A percentile compares a stretch with the other conserved stretches of the same genome.
These are phyloP conservation scores for Tineola bisselliella DNA, from an alignment of 2,888 invertebrate genomes.

Conservation along the genomic window DNA sequence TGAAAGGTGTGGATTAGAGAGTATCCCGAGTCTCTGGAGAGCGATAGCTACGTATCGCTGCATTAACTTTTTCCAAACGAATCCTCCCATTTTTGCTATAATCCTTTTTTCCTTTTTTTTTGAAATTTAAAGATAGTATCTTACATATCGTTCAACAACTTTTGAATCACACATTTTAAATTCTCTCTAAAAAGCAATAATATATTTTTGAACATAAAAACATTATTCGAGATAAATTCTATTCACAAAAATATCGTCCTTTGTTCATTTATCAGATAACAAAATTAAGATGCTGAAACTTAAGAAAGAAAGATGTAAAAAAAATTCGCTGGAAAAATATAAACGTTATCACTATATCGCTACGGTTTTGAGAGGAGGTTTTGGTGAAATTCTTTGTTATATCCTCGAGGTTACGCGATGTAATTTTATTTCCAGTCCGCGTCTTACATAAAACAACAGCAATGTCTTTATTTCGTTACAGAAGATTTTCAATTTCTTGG, in stretches of 20 bases:
- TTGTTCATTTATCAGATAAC: background rate
- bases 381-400: background rate
- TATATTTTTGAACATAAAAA: background rate
- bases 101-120: background rate
- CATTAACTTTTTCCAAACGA: constrained; percentile 40
- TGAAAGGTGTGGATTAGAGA: background rate
- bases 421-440: constrained; percentile 6
- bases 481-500: constrained; percentile 5
- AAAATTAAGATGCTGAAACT: background rate
- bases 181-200: background rate
- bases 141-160: background rate
- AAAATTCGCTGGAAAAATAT: background rate
- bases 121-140: background rate
- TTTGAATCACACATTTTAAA: background rate
- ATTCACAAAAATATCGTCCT: background rate
- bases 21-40: constrained; percentile 25
- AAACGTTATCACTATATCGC: background rate
- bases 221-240: background rate
- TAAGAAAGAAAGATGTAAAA: background rate
- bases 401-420: constrained; percentile 4
- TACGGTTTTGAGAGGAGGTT: background rate
- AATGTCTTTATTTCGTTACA: constrained; percentile 9
- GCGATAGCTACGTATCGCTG: constrained; percentile 37
- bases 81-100: background rate
- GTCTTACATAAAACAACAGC: constrained; percentile 3